phyloP scores from a whole-genome alignment of 2,113 vertebrate species.

The Todiramphus saurophagus region DNA sequence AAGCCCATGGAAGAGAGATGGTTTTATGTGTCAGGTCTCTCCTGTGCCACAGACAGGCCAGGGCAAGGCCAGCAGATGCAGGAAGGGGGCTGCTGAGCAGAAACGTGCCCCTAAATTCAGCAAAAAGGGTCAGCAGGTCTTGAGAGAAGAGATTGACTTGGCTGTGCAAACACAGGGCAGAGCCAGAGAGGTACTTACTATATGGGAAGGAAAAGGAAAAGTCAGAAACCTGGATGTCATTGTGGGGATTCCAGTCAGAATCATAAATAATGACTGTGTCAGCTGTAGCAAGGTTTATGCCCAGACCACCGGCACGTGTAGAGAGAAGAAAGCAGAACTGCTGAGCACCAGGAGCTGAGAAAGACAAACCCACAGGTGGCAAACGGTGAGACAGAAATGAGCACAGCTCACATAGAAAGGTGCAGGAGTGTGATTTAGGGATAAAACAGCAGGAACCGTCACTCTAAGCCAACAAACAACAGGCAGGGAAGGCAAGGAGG shows the following conservation, averaged over 20 bases:
- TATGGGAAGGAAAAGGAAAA: neutral
- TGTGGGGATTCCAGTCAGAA: slow-evolving; percentile 99
- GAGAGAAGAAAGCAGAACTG: slow-evolving; percentile 99
- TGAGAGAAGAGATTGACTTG: neutral
- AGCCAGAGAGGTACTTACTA: slow-evolving; percentile 13
- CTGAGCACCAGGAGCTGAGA: slow-evolving; percentile 92
- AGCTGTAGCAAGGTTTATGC: slow-evolving; percentile 95
- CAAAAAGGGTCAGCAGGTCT: neutral
- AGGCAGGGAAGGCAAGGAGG: neutral
- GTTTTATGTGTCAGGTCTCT: neutral
- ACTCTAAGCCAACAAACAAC: accelerated
- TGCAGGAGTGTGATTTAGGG: neutral
- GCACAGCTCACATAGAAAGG: neutral
- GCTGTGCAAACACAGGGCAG: neutral
- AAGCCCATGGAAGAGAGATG: accelerated
- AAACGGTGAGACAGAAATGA: neutral
- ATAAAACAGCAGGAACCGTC: accelerated
- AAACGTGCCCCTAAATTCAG: neutral
- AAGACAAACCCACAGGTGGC: slow-evolving; percentile 51
- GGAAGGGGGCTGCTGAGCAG: neutral
- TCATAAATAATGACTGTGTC: slow-evolving; percentile 98
- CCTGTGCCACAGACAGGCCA: accelerated
- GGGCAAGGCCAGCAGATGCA: neutral
- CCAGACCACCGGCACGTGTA: slow-evolving; percentile 93
- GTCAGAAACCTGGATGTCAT: slow-evolving; percentile 91